Evolutionary conservation across 2,113 vertebrate genomes (phyloP).

Genomic region (Bombycilla garrulus): DNA sequence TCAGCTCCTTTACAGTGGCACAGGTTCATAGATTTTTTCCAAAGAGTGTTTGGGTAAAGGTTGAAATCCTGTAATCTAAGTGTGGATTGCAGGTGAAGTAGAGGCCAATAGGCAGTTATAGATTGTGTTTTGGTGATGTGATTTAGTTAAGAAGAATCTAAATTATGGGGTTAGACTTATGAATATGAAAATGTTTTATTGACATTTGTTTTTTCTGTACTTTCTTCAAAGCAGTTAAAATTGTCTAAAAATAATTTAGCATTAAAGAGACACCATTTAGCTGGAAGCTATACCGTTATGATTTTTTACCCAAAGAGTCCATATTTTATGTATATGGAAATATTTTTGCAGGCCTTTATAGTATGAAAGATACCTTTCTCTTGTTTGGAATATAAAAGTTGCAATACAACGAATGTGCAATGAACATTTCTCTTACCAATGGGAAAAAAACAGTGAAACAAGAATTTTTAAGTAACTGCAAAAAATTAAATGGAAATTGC

Average conservation of each 20-base stretch:
- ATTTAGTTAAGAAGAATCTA: neutral
- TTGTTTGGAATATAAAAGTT: neutral
- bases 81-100: neutral
- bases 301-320: neutral
- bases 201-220: neutral
- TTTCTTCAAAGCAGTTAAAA: neutral
- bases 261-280: neutral
- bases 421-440: neutral
- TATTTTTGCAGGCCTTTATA: neutral
- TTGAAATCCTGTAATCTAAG: neutral
- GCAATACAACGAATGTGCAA: neutral
- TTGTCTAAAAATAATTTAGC: neutral
- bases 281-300: neutral
- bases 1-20: neutral
- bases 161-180: neutral
- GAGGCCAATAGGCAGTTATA: neutral
- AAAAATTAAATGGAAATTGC: neutral
- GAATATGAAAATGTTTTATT: neutral
- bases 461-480: neutral
- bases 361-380: neutral
- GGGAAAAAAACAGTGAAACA: neutral
- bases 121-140: neutral
- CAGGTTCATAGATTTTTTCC: neutral
- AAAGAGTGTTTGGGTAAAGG: neutral
- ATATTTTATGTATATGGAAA: neutral